Evolutionary conservation across 2,113 vertebrate genomes (phyloP).

Genomic region (Marcusenius ussheri): DNA sequence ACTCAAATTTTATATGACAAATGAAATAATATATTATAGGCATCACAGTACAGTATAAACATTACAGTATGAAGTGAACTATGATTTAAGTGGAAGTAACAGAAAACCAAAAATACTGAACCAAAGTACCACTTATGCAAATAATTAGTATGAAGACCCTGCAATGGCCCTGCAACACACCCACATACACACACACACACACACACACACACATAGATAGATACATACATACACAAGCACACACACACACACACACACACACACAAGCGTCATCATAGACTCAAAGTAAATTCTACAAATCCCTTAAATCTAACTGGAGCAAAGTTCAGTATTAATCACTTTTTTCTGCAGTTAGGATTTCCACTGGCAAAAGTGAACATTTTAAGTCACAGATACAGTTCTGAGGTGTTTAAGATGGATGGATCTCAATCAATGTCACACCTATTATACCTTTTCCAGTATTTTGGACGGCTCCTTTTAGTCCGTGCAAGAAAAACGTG

Average conservation of each 20-base stretch:
- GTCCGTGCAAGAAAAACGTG: not conserved
- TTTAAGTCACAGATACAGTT: not conserved
- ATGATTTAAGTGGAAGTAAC: too few species aligned
- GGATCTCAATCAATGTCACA: not conserved
- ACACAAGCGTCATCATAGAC: not conserved
- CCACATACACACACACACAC: too few species aligned
- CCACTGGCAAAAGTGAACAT: not conserved
- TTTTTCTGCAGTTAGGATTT: not conserved
- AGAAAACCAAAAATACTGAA: too few species aligned
- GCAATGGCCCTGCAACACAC: too few species aligned
- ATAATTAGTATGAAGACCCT: too few species aligned
- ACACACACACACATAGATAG: too few species aligned
- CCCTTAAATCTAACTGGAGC: not conserved
- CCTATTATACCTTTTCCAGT: not conserved
- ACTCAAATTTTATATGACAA: not conserved
- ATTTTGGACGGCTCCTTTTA: not conserved
- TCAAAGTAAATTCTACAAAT: not conserved
- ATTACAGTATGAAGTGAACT: too few species aligned
- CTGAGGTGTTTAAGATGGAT: not conserved
- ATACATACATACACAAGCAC: too few species aligned
- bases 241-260: too few species aligned
- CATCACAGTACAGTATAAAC: not conserved
- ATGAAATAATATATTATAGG: not conserved
- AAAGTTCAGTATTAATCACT: not conserved
- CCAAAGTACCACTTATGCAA: too few species aligned